A percentile compares a stretch with the other conserved stretches of the same genome.
phyloP scores from a whole-genome alignment of 2,113 vertebrate genomes.

The Cnemophilus loriae region DNA sequence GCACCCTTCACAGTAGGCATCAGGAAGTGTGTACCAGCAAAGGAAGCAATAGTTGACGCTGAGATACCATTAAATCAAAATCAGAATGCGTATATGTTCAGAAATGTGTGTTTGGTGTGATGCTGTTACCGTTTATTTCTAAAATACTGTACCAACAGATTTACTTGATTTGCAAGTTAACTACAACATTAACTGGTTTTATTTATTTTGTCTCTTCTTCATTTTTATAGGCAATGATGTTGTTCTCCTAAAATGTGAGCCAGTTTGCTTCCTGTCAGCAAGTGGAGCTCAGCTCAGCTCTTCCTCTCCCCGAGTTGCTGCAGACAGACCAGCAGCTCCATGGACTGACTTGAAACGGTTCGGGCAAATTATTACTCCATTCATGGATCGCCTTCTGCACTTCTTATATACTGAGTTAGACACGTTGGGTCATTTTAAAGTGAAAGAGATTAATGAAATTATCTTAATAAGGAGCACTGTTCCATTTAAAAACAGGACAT shows the following conservation, averaged over 20 bases:
- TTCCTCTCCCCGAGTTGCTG: constrained; percentile 60
- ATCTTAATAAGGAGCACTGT: neutral
- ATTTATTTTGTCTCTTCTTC: constrained; percentile 80
- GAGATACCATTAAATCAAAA: constrained; percentile 80
- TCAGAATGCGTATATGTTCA: constrained; percentile 66
- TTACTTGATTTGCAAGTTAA: constrained; percentile 83
- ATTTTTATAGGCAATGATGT: constrained; percentile 78
- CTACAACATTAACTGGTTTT: constrained; percentile 81
- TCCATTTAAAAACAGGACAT: neutral
- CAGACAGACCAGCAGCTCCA: constrained; percentile 42
- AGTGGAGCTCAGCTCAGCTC: constrained; percentile 76
- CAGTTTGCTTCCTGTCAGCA: constrained; percentile 81
- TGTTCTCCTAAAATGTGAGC: constrained; percentile 78
- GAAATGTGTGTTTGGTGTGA: constrained; percentile 81
- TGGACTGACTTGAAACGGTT: neutral
- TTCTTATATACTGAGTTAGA: neutral
- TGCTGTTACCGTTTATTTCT: constrained; percentile 78
- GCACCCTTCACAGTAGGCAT: constrained; percentile 80
- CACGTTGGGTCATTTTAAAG: neutral
- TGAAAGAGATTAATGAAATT: neutral
- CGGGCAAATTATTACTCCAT: neutral
- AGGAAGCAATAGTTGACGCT: constrained; percentile 78
- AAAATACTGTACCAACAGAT: constrained; percentile 82
- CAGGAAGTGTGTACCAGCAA: constrained; percentile 80
- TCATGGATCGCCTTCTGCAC: neutral